A percentile compares a stretch with the other conserved stretches of the same genome.
Evolutionary conservation across 1,140 invertebrate species (phyloP).

Genomic region (Popillia japonica): DNA sequence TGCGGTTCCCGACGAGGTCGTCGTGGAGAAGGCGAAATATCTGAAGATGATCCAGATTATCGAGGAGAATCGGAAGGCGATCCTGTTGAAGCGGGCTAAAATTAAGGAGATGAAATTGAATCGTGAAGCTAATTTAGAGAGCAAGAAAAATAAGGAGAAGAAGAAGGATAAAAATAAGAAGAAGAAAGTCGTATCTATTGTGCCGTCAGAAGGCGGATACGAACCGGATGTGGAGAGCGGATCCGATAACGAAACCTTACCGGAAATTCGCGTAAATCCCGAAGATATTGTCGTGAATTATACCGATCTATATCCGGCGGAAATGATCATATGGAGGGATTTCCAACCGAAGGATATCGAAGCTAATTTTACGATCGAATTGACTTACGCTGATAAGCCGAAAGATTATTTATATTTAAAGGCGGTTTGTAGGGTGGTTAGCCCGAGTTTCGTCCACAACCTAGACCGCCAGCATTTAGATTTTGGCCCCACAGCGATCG

Average conservation of each 20-base stretch:
- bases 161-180: slow-evolving; percentile 40
- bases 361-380: slow-evolving; percentile 45
- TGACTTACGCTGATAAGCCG: slow-evolving; percentile 43
- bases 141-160: slow-evolving; percentile 43
- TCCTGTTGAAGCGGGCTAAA: slow-evolving; percentile 29
- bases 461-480: slow-evolving; percentile 50
- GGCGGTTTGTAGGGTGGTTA: slow-evolving; percentile 48
- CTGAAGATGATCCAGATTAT: slow-evolving; percentile 47
- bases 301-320: slow-evolving; percentile 50
- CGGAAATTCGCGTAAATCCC: slow-evolving; percentile 43
- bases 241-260: slow-evolving; percentile 19
- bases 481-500: too few species aligned
- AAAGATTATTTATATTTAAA: slow-evolving; percentile 48
- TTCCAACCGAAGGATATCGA: slow-evolving; percentile 49
- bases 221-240: background rate
- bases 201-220: background rate
- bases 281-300: slow-evolving; percentile 42
- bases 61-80: slow-evolving; percentile 43
- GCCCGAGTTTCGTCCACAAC: slow-evolving; percentile 51
- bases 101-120: background rate
- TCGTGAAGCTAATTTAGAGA: background rate
- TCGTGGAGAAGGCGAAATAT: slow-evolving; percentile 46
- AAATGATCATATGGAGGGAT: slow-evolving; percentile 48
- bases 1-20: slow-evolving; percentile 44
- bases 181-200: background rate